These are phyloP conservation scores for Plodia interpunctella DNA, from an alignment of 1,140 invertebrate species.

Conservation along the genomic window DNA sequence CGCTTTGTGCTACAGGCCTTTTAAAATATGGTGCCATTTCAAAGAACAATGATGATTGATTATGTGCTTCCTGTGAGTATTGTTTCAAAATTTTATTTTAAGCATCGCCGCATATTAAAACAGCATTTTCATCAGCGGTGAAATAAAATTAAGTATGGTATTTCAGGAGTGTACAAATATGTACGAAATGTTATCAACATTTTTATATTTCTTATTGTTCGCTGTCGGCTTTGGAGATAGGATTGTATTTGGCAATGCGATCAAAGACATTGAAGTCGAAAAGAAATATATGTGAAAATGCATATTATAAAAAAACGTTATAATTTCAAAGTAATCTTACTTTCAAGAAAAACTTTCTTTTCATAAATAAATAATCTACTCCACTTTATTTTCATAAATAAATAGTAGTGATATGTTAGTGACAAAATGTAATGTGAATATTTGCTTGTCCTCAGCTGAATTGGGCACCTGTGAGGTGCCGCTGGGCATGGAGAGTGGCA, in stretches of 20 bases:
- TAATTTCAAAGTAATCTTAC: too few species aligned
- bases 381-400: too few species aligned
- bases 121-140: neutral
- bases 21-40: constrained; percentile 1
- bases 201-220: too few species aligned
- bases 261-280: too few species aligned
- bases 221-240: too few species aligned
- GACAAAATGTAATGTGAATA: too few species aligned
- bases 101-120: neutral
- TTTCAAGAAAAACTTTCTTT: too few species aligned
- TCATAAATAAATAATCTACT: too few species aligned
- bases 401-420: too few species aligned
- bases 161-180: neutral
- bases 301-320: too few species aligned
- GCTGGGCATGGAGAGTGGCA: constrained; percentile 62
- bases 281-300: too few species aligned
- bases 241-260: too few species aligned
- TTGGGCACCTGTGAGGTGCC: constrained; percentile 56
- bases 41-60: constrained; percentile 9
- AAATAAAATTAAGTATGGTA: constrained; percentile 3
- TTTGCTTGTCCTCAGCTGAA: constrained; percentile 47
- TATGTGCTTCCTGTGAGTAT: neutral
- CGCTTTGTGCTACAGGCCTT: neutral
- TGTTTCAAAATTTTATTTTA: neutral
- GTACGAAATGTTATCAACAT: neutral